Conservation (phyloP, 35 echinoderm and acorn worm genomes). For the Ophiothrix spiculata region DNA sequence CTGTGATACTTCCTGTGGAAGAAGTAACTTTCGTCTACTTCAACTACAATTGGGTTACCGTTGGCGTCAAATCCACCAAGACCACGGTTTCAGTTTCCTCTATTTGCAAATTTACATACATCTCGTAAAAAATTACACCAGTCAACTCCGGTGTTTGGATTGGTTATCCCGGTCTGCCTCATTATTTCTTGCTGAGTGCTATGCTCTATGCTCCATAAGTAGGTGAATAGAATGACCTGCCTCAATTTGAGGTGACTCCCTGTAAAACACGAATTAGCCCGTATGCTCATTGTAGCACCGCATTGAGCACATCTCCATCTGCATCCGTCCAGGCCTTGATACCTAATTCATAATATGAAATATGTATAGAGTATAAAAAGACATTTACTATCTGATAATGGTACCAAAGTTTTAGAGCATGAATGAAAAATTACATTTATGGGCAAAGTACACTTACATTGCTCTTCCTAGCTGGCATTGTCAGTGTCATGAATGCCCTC, state of each 20-base stretch:
- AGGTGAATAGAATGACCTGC: background rate
- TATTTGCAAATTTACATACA: background rate
- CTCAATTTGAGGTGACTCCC: background rate
- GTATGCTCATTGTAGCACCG: background rate
- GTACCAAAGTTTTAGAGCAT: too few species aligned
- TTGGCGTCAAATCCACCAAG: conserved; percentile 18
- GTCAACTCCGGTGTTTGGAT: background rate
- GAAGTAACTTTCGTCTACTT: conserved; percentile 12
- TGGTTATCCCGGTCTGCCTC: background rate
- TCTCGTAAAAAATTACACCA: conserved; percentile 11
- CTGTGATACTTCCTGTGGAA: conserved; percentile 31
- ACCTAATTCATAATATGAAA: too few species aligned
- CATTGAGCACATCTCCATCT: background rate
- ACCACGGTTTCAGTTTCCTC: background rate
- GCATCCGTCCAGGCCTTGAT: too few species aligned
- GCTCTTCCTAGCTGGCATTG: too few species aligned
- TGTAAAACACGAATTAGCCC: background rate
- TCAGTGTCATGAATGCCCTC: too few species aligned
- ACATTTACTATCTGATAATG: too few species aligned
- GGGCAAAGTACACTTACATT: too few species aligned
- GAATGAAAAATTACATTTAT: too few species aligned
- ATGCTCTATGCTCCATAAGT: background rate
- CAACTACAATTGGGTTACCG: conserved; percentile 9
- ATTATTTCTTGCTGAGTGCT: background rate
- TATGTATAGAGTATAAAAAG: too few species aligned